A percentile compares a stretch with the other conserved stretches of the same genome.
phyloP scores from a whole-genome alignment of 2,888 invertebrate species.

The Agrochola macilenta region DNA sequence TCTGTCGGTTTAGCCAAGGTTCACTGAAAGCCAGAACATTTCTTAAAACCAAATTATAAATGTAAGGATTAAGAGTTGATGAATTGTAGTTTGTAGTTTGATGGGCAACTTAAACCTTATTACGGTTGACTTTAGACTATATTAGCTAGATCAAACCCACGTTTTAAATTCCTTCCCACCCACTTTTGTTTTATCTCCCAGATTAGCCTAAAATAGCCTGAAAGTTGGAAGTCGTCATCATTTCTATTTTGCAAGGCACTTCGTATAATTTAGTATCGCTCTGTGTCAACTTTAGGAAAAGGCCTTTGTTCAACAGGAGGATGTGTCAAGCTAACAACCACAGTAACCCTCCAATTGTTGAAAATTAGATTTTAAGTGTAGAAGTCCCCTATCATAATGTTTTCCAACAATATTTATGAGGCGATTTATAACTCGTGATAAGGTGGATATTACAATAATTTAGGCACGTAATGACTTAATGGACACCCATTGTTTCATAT shows the following conservation, averaged over 20 bases:
- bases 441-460: slow-evolving; percentile 52
- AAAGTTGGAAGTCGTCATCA: not conserved
- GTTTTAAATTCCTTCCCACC: slow-evolving; percentile 6
- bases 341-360: slow-evolving; percentile 26
- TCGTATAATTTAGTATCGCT: slow-evolving; percentile 19
- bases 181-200: slow-evolving; percentile 17
- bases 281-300: slow-evolving; percentile 29
- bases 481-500: slow-evolving; percentile 54
- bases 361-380: slow-evolving; percentile 51
- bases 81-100: slow-evolving; percentile 35
- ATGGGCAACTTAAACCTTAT: slow-evolving; percentile 7
- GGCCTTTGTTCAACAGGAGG: slow-evolving; percentile 24
- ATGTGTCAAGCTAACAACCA: slow-evolving; percentile 23
- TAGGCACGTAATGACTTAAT: slow-evolving; percentile 58
- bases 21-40: slow-evolving; percentile 22
- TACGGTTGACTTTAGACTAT: not conserved
- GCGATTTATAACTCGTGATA: slow-evolving; percentile 56
- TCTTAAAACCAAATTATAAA: slow-evolving; percentile 37
- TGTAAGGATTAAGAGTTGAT: slow-evolving; percentile 29
- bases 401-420: slow-evolving; percentile 45
- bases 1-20: slow-evolving; percentile 12
- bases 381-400: slow-evolving; percentile 35
- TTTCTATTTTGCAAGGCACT: slow-evolving; percentile 15
- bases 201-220: slow-evolving; percentile 3
- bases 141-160: slow-evolving; percentile 6